phyloP scores from a whole-genome alignment of 2,797 vertebrate genomes.

The Merluccius polli region DNA sequence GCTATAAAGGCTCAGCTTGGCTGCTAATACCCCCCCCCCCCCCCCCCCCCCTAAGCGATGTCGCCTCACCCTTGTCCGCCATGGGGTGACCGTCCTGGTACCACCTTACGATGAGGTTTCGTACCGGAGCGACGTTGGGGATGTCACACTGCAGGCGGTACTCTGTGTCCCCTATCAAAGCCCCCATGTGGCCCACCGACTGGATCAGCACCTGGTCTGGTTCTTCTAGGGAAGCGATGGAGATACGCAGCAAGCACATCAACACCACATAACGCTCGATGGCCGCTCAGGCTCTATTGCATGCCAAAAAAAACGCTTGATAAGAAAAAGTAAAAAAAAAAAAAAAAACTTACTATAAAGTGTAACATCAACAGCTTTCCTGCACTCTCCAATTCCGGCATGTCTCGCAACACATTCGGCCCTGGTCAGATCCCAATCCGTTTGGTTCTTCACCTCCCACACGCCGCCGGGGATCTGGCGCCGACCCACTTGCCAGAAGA shows the following conservation, averaged over 20 bases:
- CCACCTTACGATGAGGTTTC: constrained; percentile 51
- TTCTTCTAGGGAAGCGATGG: constrained; percentile 39
- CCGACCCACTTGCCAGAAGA: constrained; percentile 35
- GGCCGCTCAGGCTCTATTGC: too few species aligned
- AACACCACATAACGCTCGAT: too few species aligned
- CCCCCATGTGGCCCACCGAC: background rate
- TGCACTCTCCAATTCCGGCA: constrained; percentile 8
- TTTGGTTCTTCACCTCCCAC: constrained; percentile 17
- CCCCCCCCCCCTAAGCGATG: background rate
- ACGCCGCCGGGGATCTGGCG: fast-evolving
- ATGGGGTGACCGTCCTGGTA: constrained; percentile 40
- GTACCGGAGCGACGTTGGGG: constrained; percentile 46
- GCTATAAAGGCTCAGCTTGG: background rate
- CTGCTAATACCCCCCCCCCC: background rate
- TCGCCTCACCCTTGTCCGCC: constrained; percentile 24
- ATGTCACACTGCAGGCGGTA: constrained; percentile 62
- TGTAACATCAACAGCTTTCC: constrained; percentile 39
- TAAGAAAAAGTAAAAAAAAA: background rate
- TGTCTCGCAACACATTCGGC: constrained; percentile 39
- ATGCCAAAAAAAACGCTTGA: background rate
- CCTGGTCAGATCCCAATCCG: constrained; percentile 41
- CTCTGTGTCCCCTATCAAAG: constrained; percentile 13
- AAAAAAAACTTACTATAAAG: constrained; percentile 61
- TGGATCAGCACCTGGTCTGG: constrained; percentile 54
- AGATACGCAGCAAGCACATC: background rate